A percentile compares a stretch with the other conserved stretches of the same genome.
Conservation (phyloP, 2,888 invertebrate genomes). For the Baronia brevicornis region DNA sequence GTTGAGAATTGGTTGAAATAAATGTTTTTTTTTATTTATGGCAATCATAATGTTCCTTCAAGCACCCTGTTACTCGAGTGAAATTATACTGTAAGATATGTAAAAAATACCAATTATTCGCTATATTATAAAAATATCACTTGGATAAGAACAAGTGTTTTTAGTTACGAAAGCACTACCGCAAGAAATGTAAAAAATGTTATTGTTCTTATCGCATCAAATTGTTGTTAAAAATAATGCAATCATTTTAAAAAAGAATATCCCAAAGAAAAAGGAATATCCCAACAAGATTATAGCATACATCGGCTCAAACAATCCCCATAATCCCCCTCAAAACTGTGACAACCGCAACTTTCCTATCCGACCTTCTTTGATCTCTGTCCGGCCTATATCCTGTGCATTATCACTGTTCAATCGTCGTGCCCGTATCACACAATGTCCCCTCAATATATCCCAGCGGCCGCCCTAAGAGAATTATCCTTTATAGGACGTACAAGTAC, state of each 20-base stretch:
- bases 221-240: no score
- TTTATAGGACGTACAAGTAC: slow-evolving; percentile 11
- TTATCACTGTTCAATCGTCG: slow-evolving; percentile 15
- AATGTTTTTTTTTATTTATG: no score
- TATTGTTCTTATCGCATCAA: no score
- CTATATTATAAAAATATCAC: no score
- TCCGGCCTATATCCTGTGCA: slow-evolving; percentile 23
- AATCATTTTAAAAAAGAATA: background rate
- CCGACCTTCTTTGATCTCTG: slow-evolving; percentile 25
- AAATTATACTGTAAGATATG: no score
- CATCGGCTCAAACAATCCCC: background rate
- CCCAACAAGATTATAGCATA: background rate
- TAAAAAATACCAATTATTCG: no score
- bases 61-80: no score
- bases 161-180: no score
- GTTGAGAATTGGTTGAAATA: no score
- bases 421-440: slow-evolving; percentile 13
- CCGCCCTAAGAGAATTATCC: slow-evolving; percentile 20
- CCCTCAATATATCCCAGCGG: slow-evolving; percentile 20
- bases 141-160: no score
- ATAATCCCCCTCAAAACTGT: background rate
- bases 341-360: slow-evolving; percentile 9
- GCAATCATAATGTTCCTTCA: no score
- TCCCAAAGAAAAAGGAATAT: background rate
- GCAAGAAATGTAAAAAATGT: no score